Conservation (phyloP, 1,140 invertebrate genomes). For the Trissolcus basalis region DNA sequence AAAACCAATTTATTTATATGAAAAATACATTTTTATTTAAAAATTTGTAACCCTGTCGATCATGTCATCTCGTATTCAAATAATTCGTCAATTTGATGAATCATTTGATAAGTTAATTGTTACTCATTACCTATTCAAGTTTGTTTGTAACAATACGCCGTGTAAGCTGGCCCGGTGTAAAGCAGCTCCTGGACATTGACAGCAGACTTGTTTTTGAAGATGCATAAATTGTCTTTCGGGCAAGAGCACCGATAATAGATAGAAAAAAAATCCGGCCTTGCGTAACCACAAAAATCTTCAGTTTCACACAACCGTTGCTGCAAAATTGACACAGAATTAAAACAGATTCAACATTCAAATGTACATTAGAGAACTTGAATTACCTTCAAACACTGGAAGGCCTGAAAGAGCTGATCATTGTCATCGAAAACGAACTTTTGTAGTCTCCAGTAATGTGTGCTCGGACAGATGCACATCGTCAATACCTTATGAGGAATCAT, state of each 20-base stretch:
- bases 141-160: constrained; percentile 76
- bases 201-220: constrained; percentile 72
- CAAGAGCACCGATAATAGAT: constrained; percentile 81
- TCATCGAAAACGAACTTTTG: constrained; percentile 63
- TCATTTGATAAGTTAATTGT: no score
- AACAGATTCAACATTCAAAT: background rate
- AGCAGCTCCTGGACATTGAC: constrained; percentile 77
- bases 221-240: constrained; percentile 78
- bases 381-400: constrained; percentile 71
- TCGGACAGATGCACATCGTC: constrained; percentile 62
- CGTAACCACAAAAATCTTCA: constrained; percentile 75
- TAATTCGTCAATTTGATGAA: no score
- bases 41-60: no score
- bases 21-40: background rate
- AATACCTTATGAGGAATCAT: constrained; percentile 62
- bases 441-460: constrained; percentile 67
- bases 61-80: no score
- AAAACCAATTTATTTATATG: constrained; percentile 7
- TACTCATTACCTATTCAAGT: no score
- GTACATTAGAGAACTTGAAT: background rate
- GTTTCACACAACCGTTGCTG: constrained; percentile 74
- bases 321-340: no score
- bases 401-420: constrained; percentile 59
- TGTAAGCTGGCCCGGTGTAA: constrained; percentile 78
- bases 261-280: constrained; percentile 76